Evolutionary conservation across 1,140 invertebrate species (phyloP), one percentile per base, ranked within the genome.

Genomic region (Pemphigus obesinymphae): DNA sequence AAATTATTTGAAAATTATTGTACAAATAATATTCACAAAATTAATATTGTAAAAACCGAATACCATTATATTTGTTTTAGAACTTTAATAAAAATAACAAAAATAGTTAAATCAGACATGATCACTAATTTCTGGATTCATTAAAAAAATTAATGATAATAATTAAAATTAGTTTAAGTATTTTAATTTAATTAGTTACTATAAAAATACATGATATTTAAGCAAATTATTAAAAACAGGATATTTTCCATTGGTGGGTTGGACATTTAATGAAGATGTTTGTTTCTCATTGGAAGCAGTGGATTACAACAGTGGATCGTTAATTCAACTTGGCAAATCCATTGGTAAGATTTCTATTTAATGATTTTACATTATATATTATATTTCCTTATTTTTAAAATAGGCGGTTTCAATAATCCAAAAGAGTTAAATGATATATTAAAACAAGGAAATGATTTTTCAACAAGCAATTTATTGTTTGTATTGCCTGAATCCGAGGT

Each of bases 171-270:
- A n/a, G n/a, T n/a, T n/a, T n/a, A n/a, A n/a, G n/a, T n/a, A n/a
- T n/a, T n/a, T n/a, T n/a, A n/a, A n/a, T n/a, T n/a, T n/a, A n/a
- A n/a, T n/a, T n/a, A n/a, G n/a, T n/a, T n/a, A n/a, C n/a, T n/a
- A n/a, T n/a, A n/a, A n/a, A n/a, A n/a, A n/a, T n/a, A n/a, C n/a
- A n/a, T n/a, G n/a, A n/a, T n/a, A n/a, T n/a, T n/a, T n/a, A n/a
- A n/a, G n/a, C n/a, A n/a, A n/a, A n/a, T n/a, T n/a, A n/a, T n/a
- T n/a, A n/a, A n/a, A n/a, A n/a, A n/a, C 29, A 92, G 92, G 92
- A 0, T 88, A 98, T 23, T 99, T 98, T 89, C 97, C 97, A 0
- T 86, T 97, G 11, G 92, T 98, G 48, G 96, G 92, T 0, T 99
- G 96, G 96, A 91, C 92, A 84, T 88, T 89, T 78, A 85, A 86